Evolutionary conservation across 2,797 vertebrate genomes (phyloP).

Genomic region (Lepidocolaptes lacrymiger): DNA sequence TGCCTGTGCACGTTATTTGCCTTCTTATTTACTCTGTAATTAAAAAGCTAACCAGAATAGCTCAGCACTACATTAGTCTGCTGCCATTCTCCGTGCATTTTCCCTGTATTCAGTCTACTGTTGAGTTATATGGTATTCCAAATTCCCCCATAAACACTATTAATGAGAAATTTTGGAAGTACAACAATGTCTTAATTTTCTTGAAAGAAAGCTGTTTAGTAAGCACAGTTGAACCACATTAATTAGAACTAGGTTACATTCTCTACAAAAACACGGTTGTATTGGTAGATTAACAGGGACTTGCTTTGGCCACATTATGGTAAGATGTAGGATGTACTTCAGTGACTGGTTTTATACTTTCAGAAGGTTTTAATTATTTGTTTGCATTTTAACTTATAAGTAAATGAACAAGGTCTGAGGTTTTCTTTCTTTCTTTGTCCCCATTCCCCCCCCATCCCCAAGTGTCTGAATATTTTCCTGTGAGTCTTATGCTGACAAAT

Average conservation of each 20-base stretch:
- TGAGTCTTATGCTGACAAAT: neutral
- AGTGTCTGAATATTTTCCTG: neutral
- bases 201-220: neutral
- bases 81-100: neutral
- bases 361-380: neutral
- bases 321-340: neutral
- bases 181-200: neutral
- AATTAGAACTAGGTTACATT: neutral
- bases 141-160: neutral
- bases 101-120: neutral
- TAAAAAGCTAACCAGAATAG: neutral
- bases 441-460: no score
- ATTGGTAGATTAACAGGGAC: neutral
- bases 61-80: neutral
- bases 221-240: neutral
- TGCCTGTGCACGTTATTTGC: neutral
- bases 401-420: neutral
- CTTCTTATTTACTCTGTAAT: conserved; percentile 17
- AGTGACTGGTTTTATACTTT: neutral
- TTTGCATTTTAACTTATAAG: neutral
- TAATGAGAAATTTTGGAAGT: neutral
- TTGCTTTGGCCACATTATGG: neutral
- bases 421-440: no score
- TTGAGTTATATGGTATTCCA: neutral
- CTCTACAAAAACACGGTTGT: neutral